These are phyloP conservation scores for Entomobrya multifasciata DNA, from an alignment of 2,888 invertebrate genomes.

Conservation along the genomic window DNA sequence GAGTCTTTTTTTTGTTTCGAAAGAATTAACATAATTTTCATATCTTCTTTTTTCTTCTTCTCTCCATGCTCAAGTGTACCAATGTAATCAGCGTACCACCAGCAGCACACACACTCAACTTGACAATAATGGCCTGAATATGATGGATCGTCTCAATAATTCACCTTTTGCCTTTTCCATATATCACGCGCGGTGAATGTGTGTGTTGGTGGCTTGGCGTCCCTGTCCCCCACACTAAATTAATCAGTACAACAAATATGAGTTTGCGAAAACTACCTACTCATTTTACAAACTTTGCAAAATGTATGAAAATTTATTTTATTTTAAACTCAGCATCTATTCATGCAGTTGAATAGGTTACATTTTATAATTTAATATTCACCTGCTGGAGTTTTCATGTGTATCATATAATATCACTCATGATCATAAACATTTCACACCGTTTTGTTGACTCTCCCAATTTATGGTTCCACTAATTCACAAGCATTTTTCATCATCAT, in stretches of 20 bases:
- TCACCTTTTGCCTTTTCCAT: slow-evolving; percentile 44
- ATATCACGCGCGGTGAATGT: not conserved
- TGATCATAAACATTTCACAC: not conserved
- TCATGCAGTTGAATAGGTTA: too few species aligned
- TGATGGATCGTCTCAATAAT: slow-evolving; percentile 53
- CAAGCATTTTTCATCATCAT: not conserved
- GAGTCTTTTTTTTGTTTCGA: slow-evolving; percentile 24
- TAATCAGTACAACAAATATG: not conserved
- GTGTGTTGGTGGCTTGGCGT: too few species aligned
- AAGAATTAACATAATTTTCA: slow-evolving; percentile 34
- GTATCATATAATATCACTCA: not conserved
- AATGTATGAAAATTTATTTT: slow-evolving; percentile 18
- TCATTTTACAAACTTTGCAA: slow-evolving; percentile 12
- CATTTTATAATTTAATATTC: slow-evolving; percentile 28
- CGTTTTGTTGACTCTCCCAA: not conserved
- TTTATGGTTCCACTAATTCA: slow-evolving; percentile 16
- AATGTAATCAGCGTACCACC: slow-evolving; percentile 31
- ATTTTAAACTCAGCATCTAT: too few species aligned
- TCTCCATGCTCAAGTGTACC: slow-evolving; percentile 2
- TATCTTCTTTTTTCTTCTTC: not conserved
- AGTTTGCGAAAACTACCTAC: too few species aligned
- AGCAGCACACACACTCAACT: not conserved
- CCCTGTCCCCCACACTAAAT: slow-evolving; percentile 4
- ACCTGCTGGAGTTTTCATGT: slow-evolving; percentile 7
- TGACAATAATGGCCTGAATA: slow-evolving; percentile 42